These are phyloP conservation scores for Naja naja DNA, from an alignment of 2,113 vertebrate species.

Conservation along the genomic window DNA sequence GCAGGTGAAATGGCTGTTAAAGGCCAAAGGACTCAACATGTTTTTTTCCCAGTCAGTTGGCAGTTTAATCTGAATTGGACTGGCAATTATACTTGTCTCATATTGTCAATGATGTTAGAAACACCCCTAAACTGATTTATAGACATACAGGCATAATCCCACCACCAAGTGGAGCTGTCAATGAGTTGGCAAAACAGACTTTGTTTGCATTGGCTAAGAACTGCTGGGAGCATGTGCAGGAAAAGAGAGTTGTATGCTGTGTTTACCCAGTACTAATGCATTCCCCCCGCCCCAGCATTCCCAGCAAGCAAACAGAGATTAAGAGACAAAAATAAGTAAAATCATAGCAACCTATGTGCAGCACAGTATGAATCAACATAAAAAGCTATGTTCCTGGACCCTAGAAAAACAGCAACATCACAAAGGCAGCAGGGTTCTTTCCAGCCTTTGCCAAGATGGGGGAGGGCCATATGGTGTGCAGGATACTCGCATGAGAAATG, in stretches of 20 bases:
- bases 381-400: background rate
- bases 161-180: background rate
- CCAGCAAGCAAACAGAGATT: slow-evolving; percentile 60
- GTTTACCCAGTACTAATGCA: slow-evolving; percentile 60
- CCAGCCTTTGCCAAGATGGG: background rate
- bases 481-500: background rate
- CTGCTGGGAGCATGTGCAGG: background rate
- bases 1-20: background rate
- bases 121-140: background rate
- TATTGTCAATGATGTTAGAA: background rate
- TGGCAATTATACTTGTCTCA: background rate
- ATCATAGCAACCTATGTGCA: slow-evolving; percentile 53
- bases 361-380: slow-evolving; percentile 15
- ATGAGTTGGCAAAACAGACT: background rate
- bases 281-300: slow-evolving; percentile 35
- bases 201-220: slow-evolving; percentile 54
- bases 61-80: background rate
- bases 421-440: background rate
- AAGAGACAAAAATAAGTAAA: slow-evolving; percentile 52
- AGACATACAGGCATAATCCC: background rate
- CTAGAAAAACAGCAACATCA: background rate
- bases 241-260: background rate
- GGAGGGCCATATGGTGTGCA: background rate
- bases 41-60: background rate
- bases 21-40: background rate